phyloP scores from a whole-genome alignment of 1,140 invertebrate genomes.

The Zaprionus capensis region DNA sequence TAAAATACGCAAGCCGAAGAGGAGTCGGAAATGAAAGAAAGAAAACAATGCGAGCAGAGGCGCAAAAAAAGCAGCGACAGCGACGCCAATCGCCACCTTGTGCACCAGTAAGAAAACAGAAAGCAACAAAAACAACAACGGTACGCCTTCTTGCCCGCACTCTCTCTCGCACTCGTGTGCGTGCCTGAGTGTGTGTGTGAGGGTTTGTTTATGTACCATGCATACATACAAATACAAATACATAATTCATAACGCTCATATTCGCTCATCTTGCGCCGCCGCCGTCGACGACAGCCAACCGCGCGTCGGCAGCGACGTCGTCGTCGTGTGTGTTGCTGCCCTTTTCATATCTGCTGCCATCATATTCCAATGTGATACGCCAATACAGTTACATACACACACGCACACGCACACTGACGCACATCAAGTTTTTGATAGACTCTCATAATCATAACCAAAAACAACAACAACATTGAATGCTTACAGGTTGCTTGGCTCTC shows the following conservation, averaged over 20 bases:
- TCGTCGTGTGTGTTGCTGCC: conserved; percentile 52
- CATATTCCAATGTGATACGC: conserved; percentile 70
- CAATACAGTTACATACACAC: conserved; percentile 39
- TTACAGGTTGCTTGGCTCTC: conserved; percentile 68
- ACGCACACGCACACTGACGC: conserved; percentile 31
- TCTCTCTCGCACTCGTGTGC: background rate
- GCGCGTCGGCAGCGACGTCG: conserved; percentile 44
- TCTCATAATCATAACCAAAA: conserved; percentile 83
- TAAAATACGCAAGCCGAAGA: conserved; percentile 48
- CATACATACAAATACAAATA: conserved; percentile 43
- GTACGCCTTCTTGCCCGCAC: conserved; percentile 37
- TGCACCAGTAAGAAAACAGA: conserved; percentile 74
- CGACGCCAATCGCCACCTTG: conserved; percentile 66
- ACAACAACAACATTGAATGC: conserved; percentile 70
- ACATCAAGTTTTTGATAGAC: conserved; percentile 77
- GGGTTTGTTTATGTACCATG: conserved; percentile 72
- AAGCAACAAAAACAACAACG: conserved; percentile 43
- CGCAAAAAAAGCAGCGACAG: conserved; percentile 32
- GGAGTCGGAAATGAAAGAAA: conserved; percentile 39
- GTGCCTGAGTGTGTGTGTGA: conserved; percentile 16
- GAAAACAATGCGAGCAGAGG: conserved; percentile 29
- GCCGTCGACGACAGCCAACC: conserved; percentile 39
- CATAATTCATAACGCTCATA: conserved; percentile 84
- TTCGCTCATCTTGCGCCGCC: conserved; percentile 71
- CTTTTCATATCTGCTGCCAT: conserved; percentile 83